Conservation (phyloP, 2,888 invertebrate species). For the Agapetus fuscipes region DNA sequence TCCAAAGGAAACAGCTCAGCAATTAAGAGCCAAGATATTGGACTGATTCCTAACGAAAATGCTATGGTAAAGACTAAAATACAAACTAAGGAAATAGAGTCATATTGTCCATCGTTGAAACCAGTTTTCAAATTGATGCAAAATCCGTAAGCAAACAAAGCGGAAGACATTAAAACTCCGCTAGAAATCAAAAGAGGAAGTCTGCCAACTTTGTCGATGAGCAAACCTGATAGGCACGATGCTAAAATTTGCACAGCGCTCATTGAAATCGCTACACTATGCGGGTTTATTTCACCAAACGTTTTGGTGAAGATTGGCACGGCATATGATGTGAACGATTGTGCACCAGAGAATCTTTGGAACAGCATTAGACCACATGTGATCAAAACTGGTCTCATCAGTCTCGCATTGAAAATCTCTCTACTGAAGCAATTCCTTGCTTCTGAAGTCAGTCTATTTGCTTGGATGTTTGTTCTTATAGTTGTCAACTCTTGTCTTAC, state of each 20-base stretch:
- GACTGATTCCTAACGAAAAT: conserved; percentile 69
- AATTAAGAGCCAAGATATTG: conserved; percentile 62
- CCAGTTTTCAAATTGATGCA: conserved; percentile 72
- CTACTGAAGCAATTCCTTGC: conserved; percentile 29
- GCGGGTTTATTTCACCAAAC: conserved; percentile 68
- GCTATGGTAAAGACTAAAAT: conserved; percentile 75
- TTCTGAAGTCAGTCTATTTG: conserved; percentile 36
- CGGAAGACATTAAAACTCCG: conserved; percentile 75
- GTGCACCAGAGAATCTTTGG: conserved; percentile 74
- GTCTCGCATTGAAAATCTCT: conserved; percentile 35
- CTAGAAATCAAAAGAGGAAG: conserved; percentile 74
- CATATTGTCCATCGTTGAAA: conserved; percentile 49
- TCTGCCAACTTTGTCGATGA: conserved; percentile 80
- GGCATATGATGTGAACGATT: conserved; percentile 75
- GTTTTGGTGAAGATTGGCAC: conserved; percentile 80
- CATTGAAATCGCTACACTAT: conserved; percentile 73
- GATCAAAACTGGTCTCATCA: conserved; percentile 63
- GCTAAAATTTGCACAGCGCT: conserved; percentile 76
- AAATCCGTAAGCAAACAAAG: conserved; percentile 73
- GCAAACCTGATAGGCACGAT: conserved; percentile 67
- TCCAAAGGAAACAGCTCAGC: conserved; percentile 64
- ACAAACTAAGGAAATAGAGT: conserved; percentile 78
- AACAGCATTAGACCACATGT: conserved; percentile 84
- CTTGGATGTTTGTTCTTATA: conserved; percentile 58
- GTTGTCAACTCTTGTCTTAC: conserved; percentile 63